These are phyloP conservation scores for Pseudopipra pipra DNA, from an alignment of 2,113 vertebrate genomes.

Conservation along the genomic window DNA sequence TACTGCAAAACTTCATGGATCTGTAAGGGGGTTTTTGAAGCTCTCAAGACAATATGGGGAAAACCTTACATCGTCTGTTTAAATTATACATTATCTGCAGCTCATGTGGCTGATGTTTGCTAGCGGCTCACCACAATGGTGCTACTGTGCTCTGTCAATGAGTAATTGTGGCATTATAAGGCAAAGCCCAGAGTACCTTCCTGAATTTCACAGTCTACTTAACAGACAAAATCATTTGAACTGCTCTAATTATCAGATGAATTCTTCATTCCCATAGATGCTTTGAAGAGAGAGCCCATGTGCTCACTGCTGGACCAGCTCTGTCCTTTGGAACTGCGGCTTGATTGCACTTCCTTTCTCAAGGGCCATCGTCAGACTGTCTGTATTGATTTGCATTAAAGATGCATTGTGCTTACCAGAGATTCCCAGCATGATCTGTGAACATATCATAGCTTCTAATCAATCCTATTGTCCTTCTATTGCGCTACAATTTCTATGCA, in stretches of 20 bases:
- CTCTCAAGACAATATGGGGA: neutral
- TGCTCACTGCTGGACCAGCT: neutral
- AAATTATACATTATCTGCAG: neutral
- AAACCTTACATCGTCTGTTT: neutral
- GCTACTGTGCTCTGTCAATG: neutral
- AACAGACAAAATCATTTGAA: conserved; percentile 30
- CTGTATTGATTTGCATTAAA: conserved; percentile 58
- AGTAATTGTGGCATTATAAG: conserved; percentile 17
- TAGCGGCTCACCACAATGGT: neutral
- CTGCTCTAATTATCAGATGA: conserved; percentile 1
- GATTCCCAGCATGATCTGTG: conserved; percentile 47
- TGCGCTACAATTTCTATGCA: neutral
- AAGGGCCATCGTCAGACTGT: conserved; percentile 23
- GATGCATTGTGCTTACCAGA: conserved; percentile 54
- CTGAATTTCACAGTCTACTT: conserved; percentile 46
- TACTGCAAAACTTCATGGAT: neutral
- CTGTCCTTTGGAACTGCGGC: neutral
- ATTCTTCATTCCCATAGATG: neutral
- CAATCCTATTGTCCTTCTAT: conserved; percentile 48
- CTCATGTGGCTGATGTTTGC: neutral
- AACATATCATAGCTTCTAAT: conserved; percentile 56
- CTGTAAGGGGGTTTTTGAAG: neutral
- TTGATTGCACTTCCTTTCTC: conserved; percentile 59
- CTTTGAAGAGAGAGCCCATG: neutral
- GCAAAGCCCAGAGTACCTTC: conserved; percentile 8